Conservation (phyloP, 1,140 invertebrate species). For the Arctopsyche grandis region DNA sequence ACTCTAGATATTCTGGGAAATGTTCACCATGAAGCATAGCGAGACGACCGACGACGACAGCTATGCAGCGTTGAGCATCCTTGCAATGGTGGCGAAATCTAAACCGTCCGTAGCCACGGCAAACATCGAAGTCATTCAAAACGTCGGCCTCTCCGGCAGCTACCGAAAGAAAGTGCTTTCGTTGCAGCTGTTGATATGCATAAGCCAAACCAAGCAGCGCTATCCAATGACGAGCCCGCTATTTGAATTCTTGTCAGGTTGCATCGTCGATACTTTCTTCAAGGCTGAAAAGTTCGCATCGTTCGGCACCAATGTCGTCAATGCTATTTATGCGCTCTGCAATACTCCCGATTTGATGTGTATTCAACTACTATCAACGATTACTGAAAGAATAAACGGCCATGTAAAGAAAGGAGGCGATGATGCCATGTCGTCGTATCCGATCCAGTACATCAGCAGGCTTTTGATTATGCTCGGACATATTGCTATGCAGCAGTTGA, state of each 20-base stretch:
- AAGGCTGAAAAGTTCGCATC: conserved; percentile 60
- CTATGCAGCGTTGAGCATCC: conserved; percentile 74
- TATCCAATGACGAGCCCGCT: conserved; percentile 60
- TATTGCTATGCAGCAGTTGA: conserved; percentile 78
- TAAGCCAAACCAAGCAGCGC: conserved; percentile 60
- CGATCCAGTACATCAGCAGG: conserved; percentile 68
- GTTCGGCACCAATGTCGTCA: conserved; percentile 60
- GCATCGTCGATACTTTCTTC: conserved; percentile 60
- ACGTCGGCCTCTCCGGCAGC: conserved; percentile 62
- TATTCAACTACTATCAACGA: conserved; percentile 60
- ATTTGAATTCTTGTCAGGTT: conserved; percentile 59
- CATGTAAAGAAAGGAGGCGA: conserved; percentile 48
- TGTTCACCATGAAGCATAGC: conserved; percentile 80
- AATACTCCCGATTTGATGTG: conserved; percentile 62
- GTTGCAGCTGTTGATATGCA: conserved; percentile 58
- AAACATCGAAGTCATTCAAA: conserved; percentile 67
- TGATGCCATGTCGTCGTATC: conserved; percentile 58
- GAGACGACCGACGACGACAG: conserved; percentile 75
- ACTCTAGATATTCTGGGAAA: conserved; percentile 82
- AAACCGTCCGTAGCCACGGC: conserved; percentile 67
- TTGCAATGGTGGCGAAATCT: conserved; percentile 75
- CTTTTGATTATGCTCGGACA: conserved; percentile 79
- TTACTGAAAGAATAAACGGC: conserved; percentile 59
- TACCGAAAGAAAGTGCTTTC: conserved; percentile 61
- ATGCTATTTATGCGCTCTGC: conserved; percentile 62